phyloP scores from a whole-genome alignment of 2,888 invertebrate species.

The Calameuta filiformis region DNA sequence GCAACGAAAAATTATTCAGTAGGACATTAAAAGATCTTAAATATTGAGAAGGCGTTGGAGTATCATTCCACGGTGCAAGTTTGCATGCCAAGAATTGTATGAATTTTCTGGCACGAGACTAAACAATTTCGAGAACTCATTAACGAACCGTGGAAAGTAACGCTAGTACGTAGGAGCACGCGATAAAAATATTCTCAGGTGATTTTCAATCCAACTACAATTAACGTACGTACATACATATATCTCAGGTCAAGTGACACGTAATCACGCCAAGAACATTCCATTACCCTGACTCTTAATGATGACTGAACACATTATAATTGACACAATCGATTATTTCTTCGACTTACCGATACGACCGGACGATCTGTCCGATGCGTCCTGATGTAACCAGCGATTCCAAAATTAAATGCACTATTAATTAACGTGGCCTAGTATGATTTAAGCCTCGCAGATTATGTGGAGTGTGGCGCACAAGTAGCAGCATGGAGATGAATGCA shows the following conservation, averaged over 20 bases:
- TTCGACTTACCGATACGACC: not conserved
- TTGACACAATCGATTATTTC: not conserved
- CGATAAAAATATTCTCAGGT: not conserved
- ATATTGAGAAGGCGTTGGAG: not conserved
- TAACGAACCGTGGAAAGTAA: not conserved
- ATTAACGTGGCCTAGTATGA: too few species aligned
- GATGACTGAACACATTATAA: not conserved
- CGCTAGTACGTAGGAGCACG: not conserved
- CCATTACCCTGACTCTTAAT: not conserved
- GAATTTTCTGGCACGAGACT: not conserved
- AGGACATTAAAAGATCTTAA: not conserved
- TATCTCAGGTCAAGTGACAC: not conserved
- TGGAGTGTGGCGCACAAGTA: too few species aligned
- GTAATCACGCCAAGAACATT: not conserved
- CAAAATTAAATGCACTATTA: too few species aligned
- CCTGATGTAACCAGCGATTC: too few species aligned
- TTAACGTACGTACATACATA: too few species aligned
- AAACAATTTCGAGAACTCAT: not conserved
- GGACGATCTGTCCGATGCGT: not conserved
- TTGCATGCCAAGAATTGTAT: too few species aligned
- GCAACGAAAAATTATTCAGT: not conserved
- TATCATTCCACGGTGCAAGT: too few species aligned
- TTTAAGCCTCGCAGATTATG: too few species aligned
- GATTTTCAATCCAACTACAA: too few species aligned
- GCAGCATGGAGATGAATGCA: too few species aligned